A percentile compares a stretch with the other conserved stretches of the same genome.
These are phyloP conservation scores for Melanotaenia boesemani DNA, from an alignment of 2,797 vertebrate species.

Conservation along the genomic window DNA sequence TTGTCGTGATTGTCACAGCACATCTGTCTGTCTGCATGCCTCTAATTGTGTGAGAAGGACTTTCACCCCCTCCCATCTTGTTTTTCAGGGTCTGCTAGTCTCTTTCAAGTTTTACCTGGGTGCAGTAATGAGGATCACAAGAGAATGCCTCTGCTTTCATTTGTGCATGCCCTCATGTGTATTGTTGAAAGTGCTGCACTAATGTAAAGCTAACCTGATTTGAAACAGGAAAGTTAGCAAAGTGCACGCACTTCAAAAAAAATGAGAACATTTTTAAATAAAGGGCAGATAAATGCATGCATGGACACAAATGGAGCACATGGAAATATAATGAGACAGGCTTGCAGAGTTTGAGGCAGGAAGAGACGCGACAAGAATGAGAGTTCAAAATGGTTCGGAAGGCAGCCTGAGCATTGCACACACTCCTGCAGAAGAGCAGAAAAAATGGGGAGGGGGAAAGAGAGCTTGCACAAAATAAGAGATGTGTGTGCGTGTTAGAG, in stretches of 20 bases:
- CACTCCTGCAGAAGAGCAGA: conserved; percentile 32
- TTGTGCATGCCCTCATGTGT: conserved; percentile 5
- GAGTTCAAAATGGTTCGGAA: conserved; percentile 11
- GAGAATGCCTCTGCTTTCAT: conserved; percentile 47
- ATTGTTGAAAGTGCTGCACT: conserved; percentile 1
- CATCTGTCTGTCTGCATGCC: conserved; percentile 31
- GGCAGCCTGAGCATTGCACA: conserved; percentile 25
- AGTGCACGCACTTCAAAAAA: background rate
- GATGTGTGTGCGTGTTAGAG: conserved; percentile 14
- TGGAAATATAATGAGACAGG: conserved; percentile 55
- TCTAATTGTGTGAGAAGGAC: conserved; percentile 43
- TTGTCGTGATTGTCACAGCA: conserved; percentile 33
- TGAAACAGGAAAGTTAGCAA: conserved; percentile 17
- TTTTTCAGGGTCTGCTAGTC: conserved; percentile 34
- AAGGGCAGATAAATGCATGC: conserved; percentile 40
- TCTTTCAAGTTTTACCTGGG: conserved; percentile 55
- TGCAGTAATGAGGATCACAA: conserved; percentile 61
- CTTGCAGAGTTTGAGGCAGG: conserved; percentile 38
- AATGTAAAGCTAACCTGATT: conserved; percentile 24
- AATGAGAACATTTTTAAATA: conserved; percentile 12
- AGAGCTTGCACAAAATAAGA: background rate
- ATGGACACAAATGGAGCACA: conserved; percentile 40
- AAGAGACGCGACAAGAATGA: conserved; percentile 7
- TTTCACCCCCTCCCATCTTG: conserved; percentile 5
- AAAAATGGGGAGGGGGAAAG: conserved; percentile 1